phyloP scores from a whole-genome alignment of 2,888 invertebrate genomes.

The Muscina levida region DNA sequence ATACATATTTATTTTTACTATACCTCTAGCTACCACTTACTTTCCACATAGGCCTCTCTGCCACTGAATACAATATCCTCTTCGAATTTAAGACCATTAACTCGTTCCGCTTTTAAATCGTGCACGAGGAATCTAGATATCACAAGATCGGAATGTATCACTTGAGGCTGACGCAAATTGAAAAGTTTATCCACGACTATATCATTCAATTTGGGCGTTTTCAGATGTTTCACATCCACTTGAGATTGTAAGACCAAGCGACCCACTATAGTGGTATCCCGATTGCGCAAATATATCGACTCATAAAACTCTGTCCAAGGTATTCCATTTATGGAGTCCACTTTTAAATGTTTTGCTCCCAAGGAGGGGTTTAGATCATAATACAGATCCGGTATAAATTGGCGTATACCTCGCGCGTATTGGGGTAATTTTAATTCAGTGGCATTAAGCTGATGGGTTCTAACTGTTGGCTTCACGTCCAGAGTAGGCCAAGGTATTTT shows the following conservation, averaged over 20 bases:
- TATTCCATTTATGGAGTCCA: conserved; percentile 72
- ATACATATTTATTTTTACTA: too few species aligned
- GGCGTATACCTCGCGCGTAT: conserved; percentile 43
- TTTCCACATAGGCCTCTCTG: conserved; percentile 69
- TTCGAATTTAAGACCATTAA: conserved; percentile 75
- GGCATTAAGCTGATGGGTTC: conserved; percentile 69
- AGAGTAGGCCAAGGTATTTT: conserved; percentile 1
- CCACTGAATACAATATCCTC: conserved; percentile 75
- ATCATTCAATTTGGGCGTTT: conserved; percentile 70
- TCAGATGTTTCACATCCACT: conserved; percentile 68
- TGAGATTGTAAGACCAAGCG: conserved; percentile 72
- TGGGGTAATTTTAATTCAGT: conserved; percentile 68
- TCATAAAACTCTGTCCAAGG: conserved; percentile 73
- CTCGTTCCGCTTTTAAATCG: conserved; percentile 68
- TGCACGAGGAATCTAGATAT: conserved; percentile 72
- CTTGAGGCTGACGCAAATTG: conserved; percentile 73
- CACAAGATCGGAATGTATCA: conserved; percentile 71
- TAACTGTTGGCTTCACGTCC: conserved; percentile 66
- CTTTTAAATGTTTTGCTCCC: conserved; percentile 55
- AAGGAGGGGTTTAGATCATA: conserved; percentile 44
- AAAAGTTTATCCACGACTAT: conserved; percentile 71
- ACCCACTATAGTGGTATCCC: conserved; percentile 72
- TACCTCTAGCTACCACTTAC: too few species aligned
- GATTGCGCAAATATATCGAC: conserved; percentile 72
- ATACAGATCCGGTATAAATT: conserved; percentile 53